phyloP scores from a whole-genome alignment of 2,797 vertebrate genomes.

The Pangasius mekongensis region DNA sequence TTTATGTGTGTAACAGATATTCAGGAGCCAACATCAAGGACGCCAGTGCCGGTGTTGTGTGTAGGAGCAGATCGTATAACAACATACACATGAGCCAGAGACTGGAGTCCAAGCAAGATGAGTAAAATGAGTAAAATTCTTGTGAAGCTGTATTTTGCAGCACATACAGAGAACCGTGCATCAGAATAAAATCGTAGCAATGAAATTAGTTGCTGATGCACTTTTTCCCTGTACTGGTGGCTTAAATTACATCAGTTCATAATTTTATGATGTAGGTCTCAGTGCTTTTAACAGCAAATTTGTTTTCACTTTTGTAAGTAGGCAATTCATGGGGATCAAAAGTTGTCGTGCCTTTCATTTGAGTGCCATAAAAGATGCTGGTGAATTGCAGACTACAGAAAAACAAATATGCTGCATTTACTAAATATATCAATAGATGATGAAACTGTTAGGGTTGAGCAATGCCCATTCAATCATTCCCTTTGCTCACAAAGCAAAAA shows the following conservation, averaged over 20 bases:
- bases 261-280: neutral
- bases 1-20: constrained; percentile 23
- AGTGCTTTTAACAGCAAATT: neutral
- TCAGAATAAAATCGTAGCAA: neutral
- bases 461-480: neutral
- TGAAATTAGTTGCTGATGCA: neutral
- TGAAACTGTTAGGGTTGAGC: neutral
- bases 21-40: neutral
- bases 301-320: neutral
- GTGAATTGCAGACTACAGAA: neutral
- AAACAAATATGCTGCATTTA: neutral
- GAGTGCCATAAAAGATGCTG: neutral
- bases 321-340: neutral
- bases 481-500: neutral
- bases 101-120: neutral
- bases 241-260: neutral
- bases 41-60: constrained; percentile 4
- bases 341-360: neutral
- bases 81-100: constrained; percentile 2
- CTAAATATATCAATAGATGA: neutral
- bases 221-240: neutral
- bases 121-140: neutral
- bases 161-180: neutral
- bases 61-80: constrained; percentile 13
- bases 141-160: neutral